A percentile compares a stretch with the other conserved stretches of the same genome.
Evolutionary conservation across 2,113 vertebrate genomes (phyloP).

Genomic region (Xiphorhynchus elegans): DNA sequence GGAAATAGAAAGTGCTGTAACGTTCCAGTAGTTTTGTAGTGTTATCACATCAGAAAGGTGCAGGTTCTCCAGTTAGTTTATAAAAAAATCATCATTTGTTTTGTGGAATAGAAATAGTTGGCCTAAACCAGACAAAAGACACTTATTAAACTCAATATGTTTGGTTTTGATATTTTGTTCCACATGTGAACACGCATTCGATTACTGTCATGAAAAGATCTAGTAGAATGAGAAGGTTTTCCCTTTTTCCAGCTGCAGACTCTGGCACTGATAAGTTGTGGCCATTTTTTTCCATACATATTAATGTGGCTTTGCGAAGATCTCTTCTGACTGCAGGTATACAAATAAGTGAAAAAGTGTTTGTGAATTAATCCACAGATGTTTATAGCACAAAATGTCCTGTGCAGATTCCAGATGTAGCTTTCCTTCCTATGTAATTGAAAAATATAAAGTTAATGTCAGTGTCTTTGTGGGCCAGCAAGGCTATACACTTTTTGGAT

Average conservation of each 20-base stretch:
- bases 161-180: background rate
- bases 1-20: background rate
- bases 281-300: background rate
- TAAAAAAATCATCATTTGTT: background rate
- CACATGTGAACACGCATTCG: no score
- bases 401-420: background rate
- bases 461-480: background rate
- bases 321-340: background rate
- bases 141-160: accelerated
- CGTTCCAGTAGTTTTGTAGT: background rate
- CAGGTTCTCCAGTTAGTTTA: background rate
- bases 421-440: background rate
- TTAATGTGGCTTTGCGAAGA: background rate
- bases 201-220: background rate
- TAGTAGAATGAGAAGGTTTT: background rate
- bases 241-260: background rate
- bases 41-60: background rate
- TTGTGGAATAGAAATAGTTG: background rate
- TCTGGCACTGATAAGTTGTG: background rate
- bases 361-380: background rate
- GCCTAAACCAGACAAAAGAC: background rate
- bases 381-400: background rate
- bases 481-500: background rate
- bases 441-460: background rate
- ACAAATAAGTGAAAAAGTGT: background rate